Evolutionary conservation across 2,113 vertebrate genomes (phyloP).

Genomic region (Ammodytes dubius): DNA sequence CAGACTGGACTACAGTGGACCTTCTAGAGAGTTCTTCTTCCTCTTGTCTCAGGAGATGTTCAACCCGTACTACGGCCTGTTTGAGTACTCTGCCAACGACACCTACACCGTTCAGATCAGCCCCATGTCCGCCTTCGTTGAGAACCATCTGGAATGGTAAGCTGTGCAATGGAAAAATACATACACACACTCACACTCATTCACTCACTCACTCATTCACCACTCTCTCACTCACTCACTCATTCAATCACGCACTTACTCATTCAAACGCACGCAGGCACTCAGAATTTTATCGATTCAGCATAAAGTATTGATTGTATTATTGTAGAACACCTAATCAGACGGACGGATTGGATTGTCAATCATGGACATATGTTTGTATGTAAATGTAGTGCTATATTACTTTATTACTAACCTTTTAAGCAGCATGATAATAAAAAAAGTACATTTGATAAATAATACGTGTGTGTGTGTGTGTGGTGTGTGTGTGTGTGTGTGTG

Average conservation of each 20-base stretch:
- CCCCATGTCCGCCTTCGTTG: slow-evolving; percentile 98
- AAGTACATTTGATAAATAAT: no score
- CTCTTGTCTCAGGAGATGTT: slow-evolving; percentile 98
- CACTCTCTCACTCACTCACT: no score
- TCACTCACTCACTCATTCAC: not conserved
- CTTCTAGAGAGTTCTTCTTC: slow-evolving; percentile 98
- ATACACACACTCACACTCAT: not conserved
- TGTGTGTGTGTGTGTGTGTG: not conserved
- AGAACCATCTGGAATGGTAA: slow-evolving; percentile 98
- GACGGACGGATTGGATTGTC: no score
- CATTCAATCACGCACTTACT: no score
- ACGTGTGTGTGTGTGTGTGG: not conserved
- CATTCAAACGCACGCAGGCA: no score
- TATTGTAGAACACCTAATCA: no score
- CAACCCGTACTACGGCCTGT: slow-evolving; percentile 98
- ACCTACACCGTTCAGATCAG: slow-evolving; percentile 99
- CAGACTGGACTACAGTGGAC: slow-evolving; percentile 97
- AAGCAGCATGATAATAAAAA: no score
- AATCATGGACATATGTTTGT: no score
- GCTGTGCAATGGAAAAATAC: not conserved
- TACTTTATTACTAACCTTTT: no score
- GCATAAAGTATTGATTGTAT: no score
- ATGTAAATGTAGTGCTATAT: no score
- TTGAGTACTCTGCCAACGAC: slow-evolving; percentile 98
- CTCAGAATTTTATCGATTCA: no score